Base-by-base conservation (phyloP, 1,140 invertebrate species). In the Pogonomyrmex barbatus region DNA sequence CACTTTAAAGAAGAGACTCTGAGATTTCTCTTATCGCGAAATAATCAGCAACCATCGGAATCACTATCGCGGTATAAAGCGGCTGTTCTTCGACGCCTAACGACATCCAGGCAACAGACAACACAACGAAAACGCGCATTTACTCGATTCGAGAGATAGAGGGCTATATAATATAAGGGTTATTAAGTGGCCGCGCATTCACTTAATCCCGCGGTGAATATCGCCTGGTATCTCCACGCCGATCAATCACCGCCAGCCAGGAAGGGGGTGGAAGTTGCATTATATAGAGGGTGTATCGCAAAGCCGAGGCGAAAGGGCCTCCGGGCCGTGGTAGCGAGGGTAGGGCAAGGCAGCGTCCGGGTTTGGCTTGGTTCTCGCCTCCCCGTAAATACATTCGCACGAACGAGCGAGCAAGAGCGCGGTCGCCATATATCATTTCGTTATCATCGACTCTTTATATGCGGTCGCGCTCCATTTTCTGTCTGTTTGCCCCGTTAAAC, bases 381-480 rank as follows among this genome's bases (percentile, higher is more conserved):
- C 77, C 87, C 79, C 73, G 82, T 67, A 78, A 45, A 65, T 78
- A 78, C 45, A 36, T 81, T 70, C 65, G 77, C 63, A 45, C 62
- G 76, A 50, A 62, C 56, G 73, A 54, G 33, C 33, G 68, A 73
- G 36, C 52, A 58, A 30, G 89, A 89, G 94, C 93, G 88, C 91
- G 91, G 89, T 56, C 93, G 93, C 94, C 94, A 94, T 95, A 95
- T 95, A 95, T 95, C 95, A 95, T 95, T 94, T 93, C 94, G 95
- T 95, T 95, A 95, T 95, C 95, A 95, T 95, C 94, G 95, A 95
- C 94, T 95, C 95, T 95, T 95, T 95, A 95, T 95, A 95, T 94
- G 94, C 94, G 95, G 94, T 94, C 93, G 94, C 93, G 94, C 94
- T 95, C 94, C 94, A 95, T 95, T 95, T 95, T 95, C 95, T 95